These are phyloP conservation scores for Cephalopachus bancanus DNA, from an alignment of 2,797 vertebrate genomes.

Conservation along the genomic window DNA sequence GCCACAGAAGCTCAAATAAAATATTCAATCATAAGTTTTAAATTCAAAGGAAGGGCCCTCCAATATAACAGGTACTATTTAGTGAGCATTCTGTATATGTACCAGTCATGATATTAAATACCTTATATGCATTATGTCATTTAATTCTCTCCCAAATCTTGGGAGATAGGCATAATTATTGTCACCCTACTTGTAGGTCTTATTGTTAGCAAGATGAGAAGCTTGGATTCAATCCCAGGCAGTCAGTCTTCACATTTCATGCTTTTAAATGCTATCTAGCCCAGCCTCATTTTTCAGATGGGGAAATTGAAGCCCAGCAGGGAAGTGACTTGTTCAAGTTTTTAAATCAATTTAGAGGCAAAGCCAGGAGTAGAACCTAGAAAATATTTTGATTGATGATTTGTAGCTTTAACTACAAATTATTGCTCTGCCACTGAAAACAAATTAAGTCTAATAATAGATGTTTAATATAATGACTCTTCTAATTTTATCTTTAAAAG, in stretches of 20 bases:
- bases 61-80: constrained; percentile 27
- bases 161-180: not conserved
- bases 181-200: not conserved
- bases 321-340: not conserved
- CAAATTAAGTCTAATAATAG: constrained; percentile 60
- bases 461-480: constrained; percentile 44
- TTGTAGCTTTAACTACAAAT: constrained; percentile 28
- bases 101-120: constrained; percentile 35
- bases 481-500: constrained; percentile 67
- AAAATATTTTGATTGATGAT: constrained; percentile 40
- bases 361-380: constrained; percentile 39
- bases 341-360: constrained; percentile 48
- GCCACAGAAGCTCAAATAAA: not conserved
- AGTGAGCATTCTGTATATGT: not conserved
- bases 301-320: not conserved
- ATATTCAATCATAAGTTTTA: constrained; percentile 23
- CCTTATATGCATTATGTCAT: not conserved
- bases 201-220: not conserved
- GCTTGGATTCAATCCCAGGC: not conserved
- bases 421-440: not conserved
- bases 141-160: constrained; percentile 36
- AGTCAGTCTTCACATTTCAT: constrained; percentile 4
- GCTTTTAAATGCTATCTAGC: constrained; percentile 10
- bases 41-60: not conserved
- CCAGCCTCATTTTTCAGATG: not conserved